Evolutionary conservation across 1,140 invertebrate species (phyloP).

Genomic region (Chelonus insularis): DNA sequence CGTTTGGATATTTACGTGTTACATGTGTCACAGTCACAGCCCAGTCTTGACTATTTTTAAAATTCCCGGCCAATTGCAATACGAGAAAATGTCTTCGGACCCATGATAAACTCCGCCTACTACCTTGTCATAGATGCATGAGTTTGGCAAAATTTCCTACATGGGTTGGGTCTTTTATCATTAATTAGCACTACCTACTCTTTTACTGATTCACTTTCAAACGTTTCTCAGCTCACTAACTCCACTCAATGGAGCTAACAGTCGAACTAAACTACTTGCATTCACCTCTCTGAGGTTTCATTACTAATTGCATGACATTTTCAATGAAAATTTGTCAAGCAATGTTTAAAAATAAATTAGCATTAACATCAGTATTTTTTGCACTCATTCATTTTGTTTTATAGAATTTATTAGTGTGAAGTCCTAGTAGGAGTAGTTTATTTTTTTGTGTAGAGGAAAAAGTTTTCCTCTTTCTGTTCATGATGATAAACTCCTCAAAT

Average conservation of each 20-base stretch:
- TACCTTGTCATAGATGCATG: slow-evolving; percentile 37
- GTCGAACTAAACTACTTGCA: too few relatives aligned
- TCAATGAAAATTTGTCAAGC: too few relatives aligned
- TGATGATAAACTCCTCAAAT: slow-evolving; percentile 20
- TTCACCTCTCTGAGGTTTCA: too few relatives aligned
- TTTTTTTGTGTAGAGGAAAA: background rate
- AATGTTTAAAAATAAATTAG: too few relatives aligned
- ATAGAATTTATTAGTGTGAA: too few relatives aligned
- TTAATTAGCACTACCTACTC: slow-evolving; percentile 34
- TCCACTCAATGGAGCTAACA: too few relatives aligned
- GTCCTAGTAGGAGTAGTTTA: too few relatives aligned
- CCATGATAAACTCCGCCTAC: slow-evolving; percentile 42
- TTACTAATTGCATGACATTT: too few relatives aligned
- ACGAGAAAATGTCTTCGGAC: slow-evolving; percentile 40
- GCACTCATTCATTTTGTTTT: too few relatives aligned
- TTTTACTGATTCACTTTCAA: background rate
- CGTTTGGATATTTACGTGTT: slow-evolving; percentile 36
- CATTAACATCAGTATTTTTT: too few relatives aligned
- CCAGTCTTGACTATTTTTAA: slow-evolving; percentile 52
- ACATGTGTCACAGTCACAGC: slow-evolving; percentile 34
- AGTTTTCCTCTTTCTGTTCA: slow-evolving; percentile 1
- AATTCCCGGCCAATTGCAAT: slow-evolving; percentile 45
- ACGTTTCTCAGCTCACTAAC: too few relatives aligned
- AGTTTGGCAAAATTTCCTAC: slow-evolving; percentile 36
- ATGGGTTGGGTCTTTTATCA: slow-evolving; percentile 49